Percentiles rank a stretch among this genome's conserved stretches.
Conservation (phyloP, 2,888 invertebrate genomes). For the Epinotia brunnichana region DNA sequence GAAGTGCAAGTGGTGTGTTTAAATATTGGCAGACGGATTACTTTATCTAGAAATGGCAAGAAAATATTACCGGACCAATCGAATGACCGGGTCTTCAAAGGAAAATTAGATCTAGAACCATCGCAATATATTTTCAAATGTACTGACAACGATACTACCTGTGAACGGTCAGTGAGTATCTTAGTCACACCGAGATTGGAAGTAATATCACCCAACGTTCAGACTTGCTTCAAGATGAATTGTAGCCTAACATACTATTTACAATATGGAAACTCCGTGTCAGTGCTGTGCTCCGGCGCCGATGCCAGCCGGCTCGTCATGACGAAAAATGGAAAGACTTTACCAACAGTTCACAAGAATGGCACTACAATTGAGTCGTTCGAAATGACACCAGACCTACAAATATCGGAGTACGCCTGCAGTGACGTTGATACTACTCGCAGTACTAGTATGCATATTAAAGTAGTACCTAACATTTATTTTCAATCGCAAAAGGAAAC, state of each 20-base stretch:
- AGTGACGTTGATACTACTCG: not conserved
- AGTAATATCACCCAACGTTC: not conserved
- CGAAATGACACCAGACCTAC: not conserved
- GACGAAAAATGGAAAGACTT: not conserved
- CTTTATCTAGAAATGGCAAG: not conserved
- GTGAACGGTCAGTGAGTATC: not conserved
- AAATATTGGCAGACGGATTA: no score
- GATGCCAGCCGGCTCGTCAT: not conserved
- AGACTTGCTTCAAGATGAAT: not conserved
- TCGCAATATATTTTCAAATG: not conserved
- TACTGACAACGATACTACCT: not conserved
- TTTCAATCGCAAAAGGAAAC: not conserved
- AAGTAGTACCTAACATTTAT: not conserved
- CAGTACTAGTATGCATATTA: not conserved
- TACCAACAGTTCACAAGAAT: not conserved
- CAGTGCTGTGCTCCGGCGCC: not conserved
- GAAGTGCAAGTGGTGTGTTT: not conserved
- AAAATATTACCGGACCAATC: not conserved
- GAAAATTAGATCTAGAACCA: not conserved
- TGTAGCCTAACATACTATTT: not conserved
- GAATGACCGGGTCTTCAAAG: not conserved
- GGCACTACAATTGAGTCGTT: not conserved
- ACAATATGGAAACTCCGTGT: not conserved
- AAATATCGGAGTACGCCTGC: conserved; percentile 1
- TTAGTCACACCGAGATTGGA: not conserved